Conservation (phyloP, 2,113 vertebrate species). For the Apaloderma vittatum region DNA sequence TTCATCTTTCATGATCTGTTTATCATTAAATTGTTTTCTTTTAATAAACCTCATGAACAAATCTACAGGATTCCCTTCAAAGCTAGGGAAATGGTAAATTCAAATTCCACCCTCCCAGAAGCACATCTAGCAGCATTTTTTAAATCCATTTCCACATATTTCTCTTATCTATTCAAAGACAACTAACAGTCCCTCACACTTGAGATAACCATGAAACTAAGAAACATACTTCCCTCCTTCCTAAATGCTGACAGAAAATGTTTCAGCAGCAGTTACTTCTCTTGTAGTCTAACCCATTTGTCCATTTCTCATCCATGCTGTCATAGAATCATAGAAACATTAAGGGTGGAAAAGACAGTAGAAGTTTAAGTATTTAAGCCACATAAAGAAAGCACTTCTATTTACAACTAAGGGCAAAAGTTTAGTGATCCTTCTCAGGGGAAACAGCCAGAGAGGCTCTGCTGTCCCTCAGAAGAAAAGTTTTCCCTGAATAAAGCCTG, state of each 20-base stretch:
- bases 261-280: conserved; percentile 14
- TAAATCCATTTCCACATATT: conserved; percentile 66
- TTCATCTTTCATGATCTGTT: conserved; percentile 41
- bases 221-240: conserved; percentile 30
- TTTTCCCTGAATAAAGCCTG: neutral
- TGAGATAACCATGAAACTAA: conserved; percentile 50
- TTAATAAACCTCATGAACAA: conserved; percentile 54
- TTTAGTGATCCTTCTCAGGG: neutral
- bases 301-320: conserved; percentile 15
- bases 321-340: too few relatives aligned
- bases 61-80: conserved; percentile 8
- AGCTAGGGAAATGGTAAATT: conserved; percentile 13
- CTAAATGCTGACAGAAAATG: conserved; percentile 55
- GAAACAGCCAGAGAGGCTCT: neutral
- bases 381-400: neutral
- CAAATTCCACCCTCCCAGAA: conserved; percentile 51
- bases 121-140: conserved; percentile 31
- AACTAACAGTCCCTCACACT: conserved; percentile 49
- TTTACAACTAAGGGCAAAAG: conserved; percentile 39
- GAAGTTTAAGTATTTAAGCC: neutral
- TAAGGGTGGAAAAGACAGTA: neutral
- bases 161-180: conserved; percentile 62
- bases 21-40: conserved; percentile 51
- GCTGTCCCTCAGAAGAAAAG: neutral
- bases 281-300: neutral